Evolutionary conservation across 2,888 invertebrate species (phyloP).

Genomic region (Pyrrhosoma nymphula): DNA sequence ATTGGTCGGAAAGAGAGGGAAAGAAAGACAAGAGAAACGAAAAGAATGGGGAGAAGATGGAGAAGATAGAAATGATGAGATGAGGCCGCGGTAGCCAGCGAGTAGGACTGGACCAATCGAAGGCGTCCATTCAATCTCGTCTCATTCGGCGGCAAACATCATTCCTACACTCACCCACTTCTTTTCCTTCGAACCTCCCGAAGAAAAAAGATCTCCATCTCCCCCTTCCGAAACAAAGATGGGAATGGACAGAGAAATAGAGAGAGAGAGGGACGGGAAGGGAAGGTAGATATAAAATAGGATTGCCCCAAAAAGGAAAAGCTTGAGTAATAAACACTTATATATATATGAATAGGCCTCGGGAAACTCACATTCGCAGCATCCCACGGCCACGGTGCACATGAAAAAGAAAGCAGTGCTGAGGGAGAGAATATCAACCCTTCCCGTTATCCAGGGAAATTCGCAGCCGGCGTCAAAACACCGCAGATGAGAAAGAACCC

Average conservation of each 20-base stretch:
- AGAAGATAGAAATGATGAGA: not conserved
- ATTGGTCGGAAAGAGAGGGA: not conserved
- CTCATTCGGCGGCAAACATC: not conserved
- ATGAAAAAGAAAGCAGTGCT: not conserved
- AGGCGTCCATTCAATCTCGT: not conserved
- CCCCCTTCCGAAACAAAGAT: not conserved
- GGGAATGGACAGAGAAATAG: not conserved
- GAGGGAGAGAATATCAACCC: too few relatives aligned
- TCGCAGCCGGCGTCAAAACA: not conserved
- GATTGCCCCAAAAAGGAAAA: not conserved
- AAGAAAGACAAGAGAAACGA: not conserved
- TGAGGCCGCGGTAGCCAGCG: not conserved
- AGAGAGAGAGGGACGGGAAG: not conserved
- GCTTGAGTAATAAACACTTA: not conserved
- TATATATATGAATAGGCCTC: not conserved
- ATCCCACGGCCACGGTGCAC: not conserved
- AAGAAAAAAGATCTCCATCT: not conserved
- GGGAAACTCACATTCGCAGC: not conserved
- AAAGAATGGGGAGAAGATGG: not conserved
- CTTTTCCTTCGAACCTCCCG: not conserved
- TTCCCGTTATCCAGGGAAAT: not conserved
- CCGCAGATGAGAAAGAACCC: conserved; percentile 16
- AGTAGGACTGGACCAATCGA: not conserved
- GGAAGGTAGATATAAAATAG: not conserved
- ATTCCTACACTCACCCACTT: not conserved